Conservation (phyloP, 2,797 vertebrate species). For the Microtus californicus region DNA sequence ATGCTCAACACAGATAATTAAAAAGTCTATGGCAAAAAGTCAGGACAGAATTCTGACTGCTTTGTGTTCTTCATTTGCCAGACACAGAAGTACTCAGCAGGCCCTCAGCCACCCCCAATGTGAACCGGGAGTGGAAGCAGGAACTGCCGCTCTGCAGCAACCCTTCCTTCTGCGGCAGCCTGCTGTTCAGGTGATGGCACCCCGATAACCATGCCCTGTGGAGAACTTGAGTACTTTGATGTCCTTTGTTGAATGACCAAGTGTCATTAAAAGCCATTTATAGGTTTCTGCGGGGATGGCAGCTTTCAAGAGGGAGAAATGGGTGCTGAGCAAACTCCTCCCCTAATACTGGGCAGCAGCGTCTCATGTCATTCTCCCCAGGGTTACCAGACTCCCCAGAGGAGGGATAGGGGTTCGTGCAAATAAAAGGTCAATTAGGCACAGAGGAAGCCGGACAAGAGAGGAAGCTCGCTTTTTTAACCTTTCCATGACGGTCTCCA, state of each 20-base stretch:
- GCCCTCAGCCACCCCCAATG: accelerated
- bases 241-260: background rate
- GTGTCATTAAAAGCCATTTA: background rate
- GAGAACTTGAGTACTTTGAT: background rate
- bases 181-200: background rate
- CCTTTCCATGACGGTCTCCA: background rate
- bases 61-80: background rate
- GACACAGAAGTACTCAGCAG: background rate
- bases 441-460: background rate
- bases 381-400: background rate
- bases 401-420: background rate
- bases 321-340: background rate
- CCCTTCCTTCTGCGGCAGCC: background rate
- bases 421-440: background rate
- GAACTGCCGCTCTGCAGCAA: too few species aligned
- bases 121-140: background rate
- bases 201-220: background rate
- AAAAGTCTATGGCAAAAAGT: conserved; percentile 35
- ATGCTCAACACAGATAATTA: conserved; percentile 40
- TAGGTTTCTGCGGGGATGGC: background rate
- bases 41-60: background rate
- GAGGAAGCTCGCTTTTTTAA: background rate
- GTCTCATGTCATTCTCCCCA: background rate
- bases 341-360: background rate
- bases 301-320: conserved; percentile 53